Base-by-base conservation (phyloP, 2,888 invertebrate species). In the Macropis europaea region DNA sequence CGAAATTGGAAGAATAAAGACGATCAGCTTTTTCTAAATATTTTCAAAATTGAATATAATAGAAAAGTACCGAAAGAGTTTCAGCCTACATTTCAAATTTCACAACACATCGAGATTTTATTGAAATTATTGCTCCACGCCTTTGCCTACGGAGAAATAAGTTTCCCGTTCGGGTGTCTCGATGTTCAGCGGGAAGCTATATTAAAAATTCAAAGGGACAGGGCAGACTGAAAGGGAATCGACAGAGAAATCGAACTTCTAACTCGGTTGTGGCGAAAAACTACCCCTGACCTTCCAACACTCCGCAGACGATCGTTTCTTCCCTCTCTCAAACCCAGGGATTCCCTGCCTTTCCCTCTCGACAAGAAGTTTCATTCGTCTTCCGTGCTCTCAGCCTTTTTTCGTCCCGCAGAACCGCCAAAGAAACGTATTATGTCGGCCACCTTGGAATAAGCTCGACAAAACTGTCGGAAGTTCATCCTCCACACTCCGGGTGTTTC, bases 261-360 rank as follows among this genome's bases (percentile, higher is more conserved):
- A 75, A 72, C 61, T 66, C 62, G 52, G 47, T 60, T 64, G 71
- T 56, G 63, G 52, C 66, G 72, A 76, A 79, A 79, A 64, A 66
- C 17, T 60, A 73, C 59, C 75, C 78, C 72, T 78, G 78, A 78
- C 79, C 78, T 79, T 76, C 68, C 48, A 61, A 52, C 54, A 63
- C 73, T 68, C 57, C 52, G 40, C 54, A 45, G 73, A 59, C 63
- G 64, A 63, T 54, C 54, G 38, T 60, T 60, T 30, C 54, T 15
- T n/a, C 43, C 59, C 50, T 36, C 60, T 38, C 22, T 24, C 34
- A 11, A 40, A 57, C 43, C 38, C 0, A 2, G 52, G 42, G 60
- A 69, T 56, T 57, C 62, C 30, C 13, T 24, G 73, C 61, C 61
- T 69, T 74, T 74, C 74, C 52, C 60, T 61, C 74, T 66, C 64